Base-by-base conservation (phyloP, 23 tunicate genomes). In the Trididemnum miniatum region DNA sequence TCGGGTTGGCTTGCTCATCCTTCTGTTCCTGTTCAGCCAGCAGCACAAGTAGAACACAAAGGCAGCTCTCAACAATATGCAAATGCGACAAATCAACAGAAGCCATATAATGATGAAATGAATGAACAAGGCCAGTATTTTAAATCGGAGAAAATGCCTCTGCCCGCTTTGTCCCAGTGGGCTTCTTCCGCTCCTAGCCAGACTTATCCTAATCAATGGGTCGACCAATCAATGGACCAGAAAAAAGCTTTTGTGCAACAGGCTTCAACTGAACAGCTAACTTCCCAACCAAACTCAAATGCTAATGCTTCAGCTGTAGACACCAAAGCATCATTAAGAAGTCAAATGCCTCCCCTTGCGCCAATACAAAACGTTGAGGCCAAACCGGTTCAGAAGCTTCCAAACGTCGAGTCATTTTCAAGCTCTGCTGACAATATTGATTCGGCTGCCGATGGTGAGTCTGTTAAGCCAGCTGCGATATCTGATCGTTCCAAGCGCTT, bases 1-100 rank as follows among this genome's bases (percentile, higher is more conserved):
- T 73, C 81, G 0, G 85, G 91, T 63, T 87, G 91, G 91, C 25
- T 87, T 50, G 82, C 91, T 1, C 80, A 39, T 0, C 81, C 35
- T 3, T 29, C 82, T 18, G 4, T 31, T 26, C 27, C 32, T 20
- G 12, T 22, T 9, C 4, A 24, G 25, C 79, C 37, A 59, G 59
- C 2, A 1, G 29, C 57, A 1, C 15, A 57, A 3, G 18, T 3
- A 2, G 75, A 67, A 5, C 26, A 67, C 37, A 33, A 67, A 67
- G 69, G 69, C 69, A 37, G 20, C n/a, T 32, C 75, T 7, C 2
- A 22, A 37, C 38, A 57, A 12, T 3, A 25, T 18, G 27, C 12
- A 9, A 9, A 69, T 69, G 4, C 4, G 7, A 31, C 37, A 38
- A 37, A 5, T 27, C 29, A 73, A 2, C 12, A 23, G 28, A 18